These are phyloP conservation scores for Teinopalpus imperialis DNA, from an alignment of 2,888 invertebrate species.

Conservation along the genomic window DNA sequence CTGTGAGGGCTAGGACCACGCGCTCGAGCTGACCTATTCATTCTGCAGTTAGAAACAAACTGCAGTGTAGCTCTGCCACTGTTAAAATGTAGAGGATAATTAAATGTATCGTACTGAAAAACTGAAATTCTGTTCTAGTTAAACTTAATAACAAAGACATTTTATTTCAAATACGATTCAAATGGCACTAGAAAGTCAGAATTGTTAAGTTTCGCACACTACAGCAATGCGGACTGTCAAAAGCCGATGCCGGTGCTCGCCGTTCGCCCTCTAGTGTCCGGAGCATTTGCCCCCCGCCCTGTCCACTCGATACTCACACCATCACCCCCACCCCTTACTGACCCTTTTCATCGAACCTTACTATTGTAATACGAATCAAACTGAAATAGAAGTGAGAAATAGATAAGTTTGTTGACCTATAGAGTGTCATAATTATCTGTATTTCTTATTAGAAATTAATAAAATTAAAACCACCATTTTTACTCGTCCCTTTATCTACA, in stretches of 20 bases:
- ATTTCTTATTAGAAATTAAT: too few relatives aligned
- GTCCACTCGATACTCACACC: slow-evolving; percentile 33
- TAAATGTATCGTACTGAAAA: too few relatives aligned
- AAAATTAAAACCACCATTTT: too few relatives aligned
- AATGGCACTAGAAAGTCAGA: slow-evolving; percentile 25
- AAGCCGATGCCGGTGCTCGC: slow-evolving; percentile 59
- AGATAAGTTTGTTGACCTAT: too few relatives aligned
- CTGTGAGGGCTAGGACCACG: too few relatives aligned
- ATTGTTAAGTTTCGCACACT: slow-evolving; percentile 30
- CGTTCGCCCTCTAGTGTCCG: slow-evolving; percentile 60
- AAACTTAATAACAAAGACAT: slow-evolving; percentile 22
- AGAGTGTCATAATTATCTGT: too few relatives aligned
- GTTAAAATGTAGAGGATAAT: too few relatives aligned
- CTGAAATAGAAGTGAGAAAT: slow-evolving; percentile 13
- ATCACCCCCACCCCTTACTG: slow-evolving; percentile 49
- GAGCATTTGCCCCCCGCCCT: slow-evolving; percentile 47
- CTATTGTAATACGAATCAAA: slow-evolving; percentile 36
- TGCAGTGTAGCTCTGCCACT: too few relatives aligned
- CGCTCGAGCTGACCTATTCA: too few relatives aligned
- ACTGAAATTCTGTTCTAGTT: too few relatives aligned
- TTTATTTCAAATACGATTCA: slow-evolving; percentile 24
- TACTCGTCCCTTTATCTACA: too few relatives aligned
- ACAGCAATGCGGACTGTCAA: slow-evolving; percentile 73
- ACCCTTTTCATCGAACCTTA: slow-evolving; percentile 46
- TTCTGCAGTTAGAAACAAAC: too few relatives aligned